phyloP scores from a whole-genome alignment of 2,113 vertebrate genomes.

The Phrynosoma platyrhinos region DNA sequence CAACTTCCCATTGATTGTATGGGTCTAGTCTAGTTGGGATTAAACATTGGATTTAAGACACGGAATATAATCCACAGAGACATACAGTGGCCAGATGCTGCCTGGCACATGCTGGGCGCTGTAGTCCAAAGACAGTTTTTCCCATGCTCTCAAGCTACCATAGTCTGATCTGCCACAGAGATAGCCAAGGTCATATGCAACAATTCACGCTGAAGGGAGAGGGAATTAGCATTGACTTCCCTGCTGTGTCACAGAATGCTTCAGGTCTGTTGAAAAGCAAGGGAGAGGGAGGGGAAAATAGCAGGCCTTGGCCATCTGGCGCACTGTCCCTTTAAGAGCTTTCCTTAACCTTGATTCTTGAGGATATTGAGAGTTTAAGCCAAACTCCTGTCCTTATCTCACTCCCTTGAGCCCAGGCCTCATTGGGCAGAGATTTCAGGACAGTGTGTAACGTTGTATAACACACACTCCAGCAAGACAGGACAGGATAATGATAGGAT shows the following conservation, averaged over 20 bases:
- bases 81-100: no score
- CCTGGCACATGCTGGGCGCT: no score
- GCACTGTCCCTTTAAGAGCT: neutral
- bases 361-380: neutral
- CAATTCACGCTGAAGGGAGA: neutral
- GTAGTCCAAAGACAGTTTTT: no score
- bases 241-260: slow-evolving; percentile 11
- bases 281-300: neutral
- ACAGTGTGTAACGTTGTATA: slow-evolving; percentile 8
- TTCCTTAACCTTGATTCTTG: slow-evolving; percentile 11
- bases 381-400: slow-evolving; percentile 16
- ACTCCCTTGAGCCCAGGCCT: neutral
- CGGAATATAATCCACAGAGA: neutral
- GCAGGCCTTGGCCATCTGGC: neutral
- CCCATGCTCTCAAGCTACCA: neutral
- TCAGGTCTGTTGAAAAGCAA: neutral
- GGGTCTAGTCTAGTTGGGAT: no score
- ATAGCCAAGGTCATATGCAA: neutral
- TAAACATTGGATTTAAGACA: neutral
- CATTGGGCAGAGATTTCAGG: slow-evolving; percentile 23
- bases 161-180: neutral
- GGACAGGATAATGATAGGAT: neutral
- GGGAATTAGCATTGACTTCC: neutral
- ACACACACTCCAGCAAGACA: neutral
- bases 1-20: no score